Percentiles rank a stretch among this genome's conserved stretches.
These are phyloP conservation scores for Sepiola atlantica DNA, from an alignment of 2,888 invertebrate genomes.

Conservation along the genomic window DNA sequence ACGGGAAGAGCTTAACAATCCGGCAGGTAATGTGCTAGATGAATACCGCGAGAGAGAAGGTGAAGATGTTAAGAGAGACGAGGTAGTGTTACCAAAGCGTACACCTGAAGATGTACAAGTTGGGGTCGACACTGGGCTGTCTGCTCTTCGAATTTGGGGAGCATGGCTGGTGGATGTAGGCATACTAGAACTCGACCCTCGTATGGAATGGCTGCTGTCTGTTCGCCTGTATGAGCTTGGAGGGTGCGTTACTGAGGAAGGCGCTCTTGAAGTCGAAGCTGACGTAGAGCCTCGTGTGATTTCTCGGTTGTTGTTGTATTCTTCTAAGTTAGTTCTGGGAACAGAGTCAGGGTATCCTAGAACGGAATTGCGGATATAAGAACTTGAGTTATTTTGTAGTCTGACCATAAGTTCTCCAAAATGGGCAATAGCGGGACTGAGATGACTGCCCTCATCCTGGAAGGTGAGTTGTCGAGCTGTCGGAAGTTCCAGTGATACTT, in stretches of 20 bases:
- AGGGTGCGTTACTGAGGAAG: conserved; percentile 42
- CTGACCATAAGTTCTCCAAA: conserved; percentile 63
- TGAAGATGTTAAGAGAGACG: neutral
- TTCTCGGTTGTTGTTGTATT: neutral
- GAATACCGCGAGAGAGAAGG: neutral
- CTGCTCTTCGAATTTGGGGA: neutral
- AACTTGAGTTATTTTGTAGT: neutral
- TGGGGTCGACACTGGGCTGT: neutral
- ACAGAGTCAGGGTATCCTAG: neutral
- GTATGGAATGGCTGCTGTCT: conserved; percentile 50
- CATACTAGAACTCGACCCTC: conserved; percentile 41
- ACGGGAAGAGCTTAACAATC: neutral
- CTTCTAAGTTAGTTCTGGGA: neutral
- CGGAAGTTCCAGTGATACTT: conserved; percentile 78
- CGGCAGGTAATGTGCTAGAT: neutral
- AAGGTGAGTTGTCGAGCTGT: conserved; percentile 79
- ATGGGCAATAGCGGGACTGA: conserved; percentile 64
- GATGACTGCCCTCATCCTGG: conserved; percentile 64
- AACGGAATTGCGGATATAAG: conserved; percentile 3
- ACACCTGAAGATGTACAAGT: neutral
- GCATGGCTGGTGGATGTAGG: neutral
- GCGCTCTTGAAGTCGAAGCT: conserved; percentile 47
- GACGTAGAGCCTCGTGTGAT: neutral
- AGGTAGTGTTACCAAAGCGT: neutral
- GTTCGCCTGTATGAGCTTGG: conserved; percentile 34